Base-by-base conservation (phyloP, 2,888 invertebrate genomes). In the Chymomyza caudatula region DNA sequence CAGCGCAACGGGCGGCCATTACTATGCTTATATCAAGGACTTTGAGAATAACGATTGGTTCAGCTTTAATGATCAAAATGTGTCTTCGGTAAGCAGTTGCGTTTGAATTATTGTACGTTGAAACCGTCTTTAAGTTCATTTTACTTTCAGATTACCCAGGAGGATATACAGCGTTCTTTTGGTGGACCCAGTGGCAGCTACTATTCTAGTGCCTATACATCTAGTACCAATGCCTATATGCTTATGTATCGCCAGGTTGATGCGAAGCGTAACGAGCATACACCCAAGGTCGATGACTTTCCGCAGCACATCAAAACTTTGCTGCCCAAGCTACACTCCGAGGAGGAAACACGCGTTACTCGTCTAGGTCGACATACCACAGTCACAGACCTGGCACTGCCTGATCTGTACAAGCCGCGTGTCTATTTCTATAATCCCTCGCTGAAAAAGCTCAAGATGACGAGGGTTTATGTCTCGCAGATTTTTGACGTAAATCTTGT, bases 211-310 rank as follows among this genome's bases (percentile, higher is more conserved):
- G 93, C 94, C 42, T 95, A 94, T 87, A 94, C 94, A 76, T 94
- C 95, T 61, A 96, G 96, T 83, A 96, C 96, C 53, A 96, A 96
- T 89, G 97, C 96, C 0, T 97, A 97, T 86, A 97, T 97, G 96
- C 91, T 97, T 63, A 96, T 97, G 95, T 97, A 97, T 87, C 91
- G 97, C 55, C 95, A 95, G 89, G 93, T 94, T 53, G 94, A 95
- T 89, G 90, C 92, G 54, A 91, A 92, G 54, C 90, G 93, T 23
- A 95, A 95, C 86, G 91, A 92, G 65, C 88, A 91, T n/a, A 93
- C 93, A 1, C 93, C 94, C 87, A 92, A 92, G 51, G 91, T 91
- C 0, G 92, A 93, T n/a, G 92, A 95, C 42, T 95, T 97, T 81
- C 96, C 97, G 0, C 91, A 92, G 44, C 95, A 96, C 87, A 94